Evolutionary conservation across 37 sponge, comb jelly and placozoan genomes (phyloP).

Genomic region (Bolinopsis microptera): DNA sequence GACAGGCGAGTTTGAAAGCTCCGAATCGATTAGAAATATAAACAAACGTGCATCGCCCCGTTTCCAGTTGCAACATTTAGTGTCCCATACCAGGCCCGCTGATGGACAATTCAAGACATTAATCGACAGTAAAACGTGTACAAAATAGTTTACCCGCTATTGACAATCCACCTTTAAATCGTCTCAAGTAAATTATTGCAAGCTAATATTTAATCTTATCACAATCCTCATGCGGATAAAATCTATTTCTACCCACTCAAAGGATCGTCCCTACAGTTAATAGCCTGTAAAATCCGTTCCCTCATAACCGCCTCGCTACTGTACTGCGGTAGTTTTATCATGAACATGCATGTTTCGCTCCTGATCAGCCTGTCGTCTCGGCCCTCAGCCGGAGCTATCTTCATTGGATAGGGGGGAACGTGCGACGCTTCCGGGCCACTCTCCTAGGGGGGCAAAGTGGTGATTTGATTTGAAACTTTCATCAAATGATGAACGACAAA

Average conservation of each 20-base stretch:
- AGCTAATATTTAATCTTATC: no score
- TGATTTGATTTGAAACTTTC: background rate
- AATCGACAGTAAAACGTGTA: background rate
- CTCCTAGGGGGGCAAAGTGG: conserved; percentile 56
- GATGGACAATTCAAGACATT: background rate
- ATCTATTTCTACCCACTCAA: conserved; percentile 73
- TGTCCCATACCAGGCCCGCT: background rate
- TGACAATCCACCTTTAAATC: background rate
- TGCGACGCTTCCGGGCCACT: conserved; percentile 69
- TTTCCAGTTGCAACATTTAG: no score
- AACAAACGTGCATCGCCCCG: no score
- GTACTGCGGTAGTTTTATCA: conserved; percentile 95
- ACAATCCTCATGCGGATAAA: no score
- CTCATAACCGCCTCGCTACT: conserved; percentile 83
- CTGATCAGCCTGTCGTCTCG: conserved; percentile 87
- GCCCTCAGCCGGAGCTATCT: conserved; percentile 90
- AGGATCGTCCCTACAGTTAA: conserved; percentile 92
- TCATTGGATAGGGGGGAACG: conserved; percentile 98
- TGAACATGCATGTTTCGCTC: conserved; percentile 97
- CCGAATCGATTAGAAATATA: no score
- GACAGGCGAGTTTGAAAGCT: no score
- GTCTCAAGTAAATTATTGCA: background rate
- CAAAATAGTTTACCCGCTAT: background rate
- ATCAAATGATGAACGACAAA: no score
- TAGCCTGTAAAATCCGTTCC: conserved; percentile 83